Percentiles rank a stretch among this genome's conserved stretches.
Evolutionary conservation across 92 coral and sea anemone genomes (phyloP).

Genomic region (Heteractis magnifica): DNA sequence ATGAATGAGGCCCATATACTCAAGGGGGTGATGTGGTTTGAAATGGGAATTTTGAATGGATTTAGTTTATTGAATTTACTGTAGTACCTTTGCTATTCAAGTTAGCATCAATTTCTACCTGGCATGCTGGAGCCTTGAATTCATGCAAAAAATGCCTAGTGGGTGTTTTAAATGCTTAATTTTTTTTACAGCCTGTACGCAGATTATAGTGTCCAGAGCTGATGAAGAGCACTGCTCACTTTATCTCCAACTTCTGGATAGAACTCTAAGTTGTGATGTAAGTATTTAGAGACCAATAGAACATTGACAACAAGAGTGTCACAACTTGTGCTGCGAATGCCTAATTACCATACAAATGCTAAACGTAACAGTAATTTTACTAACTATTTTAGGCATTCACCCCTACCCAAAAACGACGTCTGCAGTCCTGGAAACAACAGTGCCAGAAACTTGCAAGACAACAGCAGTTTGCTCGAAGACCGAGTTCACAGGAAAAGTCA

Average conservation of each 20-base stretch:
- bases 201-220: conserved; percentile 91
- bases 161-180: not conserved
- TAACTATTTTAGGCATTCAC: conserved; percentile 71
- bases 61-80: no score
- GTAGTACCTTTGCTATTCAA: no score
- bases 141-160: not conserved
- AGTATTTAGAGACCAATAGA: not conserved
- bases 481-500: conserved; percentile 77
- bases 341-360: no score
- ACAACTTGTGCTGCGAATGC: not conserved
- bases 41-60: no score
- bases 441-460: conserved; percentile 84
- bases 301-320: not conserved
- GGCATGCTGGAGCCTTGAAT: no score
- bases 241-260: conserved; percentile 82
- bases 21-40: no score
- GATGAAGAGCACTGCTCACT: conserved; percentile 79
- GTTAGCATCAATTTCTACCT: no score
- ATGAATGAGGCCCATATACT: no score
- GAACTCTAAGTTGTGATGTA: conserved; percentile 85
- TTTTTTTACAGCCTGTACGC: conserved; percentile 81
- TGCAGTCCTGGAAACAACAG: conserved; percentile 97
- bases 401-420: conserved; percentile 72
- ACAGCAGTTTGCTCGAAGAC: conserved; percentile 65
- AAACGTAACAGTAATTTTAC: not conserved